phyloP scores from a whole-genome alignment of 2,888 invertebrate species.

The Mechanitis mazaeus region DNA sequence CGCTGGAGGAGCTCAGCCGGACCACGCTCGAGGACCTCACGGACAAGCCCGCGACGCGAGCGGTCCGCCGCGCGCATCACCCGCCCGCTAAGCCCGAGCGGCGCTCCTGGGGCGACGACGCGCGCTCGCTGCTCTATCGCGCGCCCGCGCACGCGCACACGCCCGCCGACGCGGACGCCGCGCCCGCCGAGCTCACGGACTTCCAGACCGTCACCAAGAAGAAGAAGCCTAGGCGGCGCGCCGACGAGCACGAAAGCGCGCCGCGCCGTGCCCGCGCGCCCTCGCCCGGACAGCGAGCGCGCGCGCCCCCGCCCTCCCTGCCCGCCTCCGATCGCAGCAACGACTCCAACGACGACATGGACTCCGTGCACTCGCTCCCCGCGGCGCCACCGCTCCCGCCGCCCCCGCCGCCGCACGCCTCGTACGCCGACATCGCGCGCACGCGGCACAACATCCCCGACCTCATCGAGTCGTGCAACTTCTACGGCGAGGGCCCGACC shows the following conservation, averaged over 20 bases:
- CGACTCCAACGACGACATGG: slow-evolving; percentile 88
- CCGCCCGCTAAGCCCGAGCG: slow-evolving; percentile 65
- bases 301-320: slow-evolving; percentile 77
- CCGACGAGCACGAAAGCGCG: slow-evolving; percentile 52
- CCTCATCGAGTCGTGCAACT: slow-evolving; percentile 73
- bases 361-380: slow-evolving; percentile 90
- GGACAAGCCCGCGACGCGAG: slow-evolving; percentile 76
- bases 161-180: slow-evolving; percentile 31
- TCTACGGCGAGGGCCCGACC: slow-evolving; percentile 56
- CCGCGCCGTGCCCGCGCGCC: slow-evolving; percentile 69
- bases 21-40: slow-evolving; percentile 84
- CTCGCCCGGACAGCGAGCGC: slow-evolving; percentile 36
- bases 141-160: slow-evolving; percentile 26
- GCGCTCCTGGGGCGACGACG: slow-evolving; percentile 82
- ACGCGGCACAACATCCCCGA: slow-evolving; percentile 69
- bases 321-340: slow-evolving; percentile 89
- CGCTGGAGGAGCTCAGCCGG: slow-evolving; percentile 87
- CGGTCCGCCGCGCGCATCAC: slow-evolving; percentile 44
- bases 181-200: slow-evolving; percentile 80
- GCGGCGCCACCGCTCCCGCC: slow-evolving; percentile 60
- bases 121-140: slow-evolving; percentile 59
- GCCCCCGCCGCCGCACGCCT: slow-evolving; percentile 81
- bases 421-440: slow-evolving; percentile 90
- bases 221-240: slow-evolving; percentile 85
- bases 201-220: slow-evolving; percentile 91